Conservation (phyloP, 2,113 vertebrate species). For the Indri indri region DNA sequence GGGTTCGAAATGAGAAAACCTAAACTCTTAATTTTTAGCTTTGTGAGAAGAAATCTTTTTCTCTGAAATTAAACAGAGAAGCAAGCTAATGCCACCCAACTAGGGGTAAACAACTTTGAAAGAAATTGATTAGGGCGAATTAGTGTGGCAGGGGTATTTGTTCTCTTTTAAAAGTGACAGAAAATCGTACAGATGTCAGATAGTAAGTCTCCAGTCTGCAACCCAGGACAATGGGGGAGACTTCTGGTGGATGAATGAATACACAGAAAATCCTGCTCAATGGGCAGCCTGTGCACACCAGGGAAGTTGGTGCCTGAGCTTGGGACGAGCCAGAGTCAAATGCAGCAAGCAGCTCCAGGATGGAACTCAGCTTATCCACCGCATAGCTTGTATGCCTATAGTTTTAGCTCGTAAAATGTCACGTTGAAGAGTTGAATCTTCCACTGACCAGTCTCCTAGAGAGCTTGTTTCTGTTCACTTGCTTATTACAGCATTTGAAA, state of each 20-base stretch:
- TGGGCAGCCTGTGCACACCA: background rate
- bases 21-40: background rate
- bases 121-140: background rate
- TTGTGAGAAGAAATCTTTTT: background rate
- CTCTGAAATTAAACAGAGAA: conserved; percentile 11
- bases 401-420: background rate
- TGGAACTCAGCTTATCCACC: background rate
- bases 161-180: background rate
- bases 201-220: background rate
- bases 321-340: background rate
- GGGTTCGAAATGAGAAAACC: background rate
- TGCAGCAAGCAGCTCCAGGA: background rate
- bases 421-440: background rate
- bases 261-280: background rate
- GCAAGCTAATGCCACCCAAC: background rate
- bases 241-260: background rate
- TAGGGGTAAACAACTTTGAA: background rate
- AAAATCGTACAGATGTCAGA: background rate
- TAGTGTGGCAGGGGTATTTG: background rate
- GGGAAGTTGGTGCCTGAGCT: background rate
- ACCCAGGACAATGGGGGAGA: background rate
- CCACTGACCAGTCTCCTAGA: background rate
- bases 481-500: background rate
- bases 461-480: background rate
- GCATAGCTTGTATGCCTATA: too few species aligned